These are phyloP conservation scores for Drosophila quadrilineata DNA, from an alignment of 1,140 invertebrate species.

Conservation along the genomic window DNA sequence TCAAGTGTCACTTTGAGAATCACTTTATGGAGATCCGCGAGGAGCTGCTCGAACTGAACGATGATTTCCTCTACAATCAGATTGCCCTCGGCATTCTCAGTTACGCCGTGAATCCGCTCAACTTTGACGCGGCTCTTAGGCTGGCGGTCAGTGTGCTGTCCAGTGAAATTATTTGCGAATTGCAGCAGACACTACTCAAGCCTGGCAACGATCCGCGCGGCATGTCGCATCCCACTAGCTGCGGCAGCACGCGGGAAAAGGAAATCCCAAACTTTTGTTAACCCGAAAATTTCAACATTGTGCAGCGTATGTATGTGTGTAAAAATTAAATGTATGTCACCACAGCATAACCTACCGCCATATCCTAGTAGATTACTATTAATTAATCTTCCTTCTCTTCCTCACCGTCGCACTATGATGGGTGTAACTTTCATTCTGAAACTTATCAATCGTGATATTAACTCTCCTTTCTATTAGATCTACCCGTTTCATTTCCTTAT, in stretches of 20 bases:
- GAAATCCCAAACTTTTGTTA: conserved; percentile 34
- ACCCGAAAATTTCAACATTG: not conserved
- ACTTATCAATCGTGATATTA: no score
- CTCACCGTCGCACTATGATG: no score
- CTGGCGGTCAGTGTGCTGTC: conserved; percentile 61
- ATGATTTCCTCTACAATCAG: conserved; percentile 55
- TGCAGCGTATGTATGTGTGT: no score
- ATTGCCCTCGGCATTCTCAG: conserved; percentile 65
- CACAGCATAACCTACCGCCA: no score
- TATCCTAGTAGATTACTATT: no score
- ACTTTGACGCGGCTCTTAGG: conserved; percentile 58
- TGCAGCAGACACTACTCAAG: conserved; percentile 63
- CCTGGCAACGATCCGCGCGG: conserved; percentile 50
- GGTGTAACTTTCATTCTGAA: no score
- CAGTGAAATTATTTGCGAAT: conserved; percentile 58
- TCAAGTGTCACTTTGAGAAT: conserved; percentile 70
- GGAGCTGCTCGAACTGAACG: conserved; percentile 59
- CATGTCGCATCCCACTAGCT: conserved; percentile 53
- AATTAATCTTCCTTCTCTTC: no score
- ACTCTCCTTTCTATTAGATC: no score
- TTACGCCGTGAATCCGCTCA: conserved; percentile 54
- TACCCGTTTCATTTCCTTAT: no score
- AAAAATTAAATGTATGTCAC: no score
- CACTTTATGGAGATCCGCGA: conserved; percentile 73
- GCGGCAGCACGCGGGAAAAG: conserved; percentile 49